These are phyloP conservation scores for Alviniconcha strummeri DNA, from an alignment of 2,888 invertebrate genomes.

Conservation along the genomic window DNA sequence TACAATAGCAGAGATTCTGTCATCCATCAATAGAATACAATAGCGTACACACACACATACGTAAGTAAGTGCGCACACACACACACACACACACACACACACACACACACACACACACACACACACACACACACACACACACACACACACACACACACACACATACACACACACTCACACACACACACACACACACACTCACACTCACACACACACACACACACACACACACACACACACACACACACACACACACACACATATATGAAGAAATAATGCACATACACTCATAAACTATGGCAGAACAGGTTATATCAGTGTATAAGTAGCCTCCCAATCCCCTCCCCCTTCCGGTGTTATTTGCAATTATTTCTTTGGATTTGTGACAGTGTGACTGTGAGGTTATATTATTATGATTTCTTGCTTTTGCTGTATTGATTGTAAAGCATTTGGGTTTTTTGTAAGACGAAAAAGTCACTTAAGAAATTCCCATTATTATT, in stretches of 20 bases:
- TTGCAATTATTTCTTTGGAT: too few relatives aligned
- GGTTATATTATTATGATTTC: too few relatives aligned
- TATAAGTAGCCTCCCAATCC: too few relatives aligned
- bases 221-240: constrained; percentile 24
- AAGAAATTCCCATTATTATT: too few relatives aligned
- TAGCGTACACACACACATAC: neutral
- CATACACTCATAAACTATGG: too few relatives aligned
- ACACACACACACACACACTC: constrained; percentile 16
- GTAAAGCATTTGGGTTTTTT: too few relatives aligned
- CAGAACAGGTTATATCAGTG: too few relatives aligned
- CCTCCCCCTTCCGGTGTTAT: too few relatives aligned
- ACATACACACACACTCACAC: neutral
- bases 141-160: constrained; percentile 19
- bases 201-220: constrained; percentile 25
- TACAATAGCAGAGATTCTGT: neutral
- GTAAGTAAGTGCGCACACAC: neutral
- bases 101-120: neutral
- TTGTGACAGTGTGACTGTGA: too few relatives aligned
- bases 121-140: constrained; percentile 9
- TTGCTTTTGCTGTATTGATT: too few relatives aligned
- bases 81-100: constrained; percentile 20
- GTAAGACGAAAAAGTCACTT: too few relatives aligned
- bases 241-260: constrained; percentile 22
- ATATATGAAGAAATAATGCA: neutral
- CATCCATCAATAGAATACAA: neutral